These are phyloP conservation scores for Seira sanloemensis DNA, from an alignment of 2,888 invertebrate genomes.

Conservation along the genomic window DNA sequence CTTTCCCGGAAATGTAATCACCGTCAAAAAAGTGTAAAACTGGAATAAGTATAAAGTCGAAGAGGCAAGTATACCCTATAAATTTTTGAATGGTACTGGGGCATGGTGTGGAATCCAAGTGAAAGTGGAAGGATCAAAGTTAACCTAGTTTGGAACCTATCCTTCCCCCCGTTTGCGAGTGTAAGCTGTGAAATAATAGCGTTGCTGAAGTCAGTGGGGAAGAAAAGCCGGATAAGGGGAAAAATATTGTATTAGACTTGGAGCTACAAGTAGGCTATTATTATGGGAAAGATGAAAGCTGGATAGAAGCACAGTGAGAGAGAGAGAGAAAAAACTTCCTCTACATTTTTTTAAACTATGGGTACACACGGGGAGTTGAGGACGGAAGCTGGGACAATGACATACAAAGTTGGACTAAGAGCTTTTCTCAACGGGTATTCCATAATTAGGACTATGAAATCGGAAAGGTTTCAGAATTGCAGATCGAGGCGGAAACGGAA, in stretches of 20 bases:
- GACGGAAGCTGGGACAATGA: slow-evolving; percentile 32
- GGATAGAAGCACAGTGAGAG: slow-evolving; percentile 36
- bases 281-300: slow-evolving; percentile 41
- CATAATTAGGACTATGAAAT: background rate
- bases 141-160: slow-evolving; percentile 56
- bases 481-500: background rate
- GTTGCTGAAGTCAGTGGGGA: background rate
- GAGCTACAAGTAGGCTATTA: background rate
- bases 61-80: background rate
- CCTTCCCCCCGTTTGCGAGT: slow-evolving; percentile 7
- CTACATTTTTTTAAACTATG: slow-evolving; percentile 28
- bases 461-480: background rate
- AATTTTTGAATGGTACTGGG: slow-evolving; percentile 30
- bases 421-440: background rate
- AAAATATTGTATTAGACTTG: background rate
- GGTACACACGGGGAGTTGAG: slow-evolving; percentile 35
- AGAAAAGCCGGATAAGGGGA: slow-evolving; percentile 32
- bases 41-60: background rate
- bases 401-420: background rate
- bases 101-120: slow-evolving; percentile 49
- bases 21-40: slow-evolving; percentile 5
- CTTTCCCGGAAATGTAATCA: slow-evolving; percentile 60
- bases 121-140: slow-evolving; percentile 61
- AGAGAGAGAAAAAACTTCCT: too few species aligned
- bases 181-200: slow-evolving; percentile 24